phyloP scores from a whole-genome alignment of 2,888 invertebrate genomes.

The Melitaea athalia region DNA sequence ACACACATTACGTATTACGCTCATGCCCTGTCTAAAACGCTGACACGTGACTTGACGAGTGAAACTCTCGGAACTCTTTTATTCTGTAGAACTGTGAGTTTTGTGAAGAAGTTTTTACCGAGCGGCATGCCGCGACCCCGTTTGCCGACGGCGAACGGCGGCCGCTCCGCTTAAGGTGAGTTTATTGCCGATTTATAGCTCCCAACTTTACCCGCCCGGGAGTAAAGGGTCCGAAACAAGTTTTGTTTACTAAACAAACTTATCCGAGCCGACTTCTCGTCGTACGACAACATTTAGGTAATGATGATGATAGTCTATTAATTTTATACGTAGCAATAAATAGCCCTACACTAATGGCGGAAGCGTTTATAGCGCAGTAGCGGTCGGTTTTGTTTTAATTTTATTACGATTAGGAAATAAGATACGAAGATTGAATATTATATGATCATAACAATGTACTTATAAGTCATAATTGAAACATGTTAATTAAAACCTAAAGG shows the following conservation, averaged over 20 bases:
- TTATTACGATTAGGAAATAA: slow-evolving; percentile 8
- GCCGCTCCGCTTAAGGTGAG: slow-evolving; percentile 78
- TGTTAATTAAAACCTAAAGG: neutral
- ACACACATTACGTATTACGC: slow-evolving; percentile 74
- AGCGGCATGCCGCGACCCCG: slow-evolving; percentile 74
- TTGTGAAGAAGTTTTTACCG: slow-evolving; percentile 74
- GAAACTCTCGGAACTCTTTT: slow-evolving; percentile 68
- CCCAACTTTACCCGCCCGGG: slow-evolving; percentile 62
- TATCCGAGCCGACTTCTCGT: slow-evolving; percentile 56
- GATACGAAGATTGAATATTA: slow-evolving; percentile 1
- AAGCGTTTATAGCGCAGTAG: slow-evolving; percentile 1
- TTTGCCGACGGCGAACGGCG: slow-evolving; percentile 76
- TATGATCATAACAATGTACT: slow-evolving; percentile 7
- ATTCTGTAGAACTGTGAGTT: slow-evolving; percentile 69
- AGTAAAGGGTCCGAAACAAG: slow-evolving; percentile 59
- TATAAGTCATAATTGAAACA: neutral
- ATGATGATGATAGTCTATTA: slow-evolving; percentile 30
- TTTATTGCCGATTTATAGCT: slow-evolving; percentile 79
- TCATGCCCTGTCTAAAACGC: slow-evolving; percentile 77
- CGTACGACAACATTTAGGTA: slow-evolving; percentile 30
- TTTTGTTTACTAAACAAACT: slow-evolving; percentile 70
- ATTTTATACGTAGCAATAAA: slow-evolving; percentile 39
- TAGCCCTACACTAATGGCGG: slow-evolving; percentile 42
- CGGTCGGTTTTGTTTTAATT: slow-evolving; percentile 9
- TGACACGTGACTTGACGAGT: slow-evolving; percentile 78